Conservation (phyloP, 2,113 vertebrate genomes). For the Sorex araneus region DNA sequence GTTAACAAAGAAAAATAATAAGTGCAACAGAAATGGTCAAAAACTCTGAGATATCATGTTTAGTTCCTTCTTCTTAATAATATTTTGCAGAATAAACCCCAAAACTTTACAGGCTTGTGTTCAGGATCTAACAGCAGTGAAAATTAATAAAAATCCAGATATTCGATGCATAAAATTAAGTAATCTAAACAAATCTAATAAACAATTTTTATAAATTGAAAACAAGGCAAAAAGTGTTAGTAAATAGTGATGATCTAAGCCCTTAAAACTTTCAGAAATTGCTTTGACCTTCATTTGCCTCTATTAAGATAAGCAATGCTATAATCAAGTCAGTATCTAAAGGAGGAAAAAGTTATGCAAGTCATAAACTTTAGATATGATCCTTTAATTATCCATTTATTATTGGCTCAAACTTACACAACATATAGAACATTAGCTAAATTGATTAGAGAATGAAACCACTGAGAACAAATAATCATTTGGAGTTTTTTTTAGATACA, state of each 20-base stretch:
- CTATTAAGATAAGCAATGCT: constrained; percentile 29
- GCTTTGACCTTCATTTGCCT: constrained; percentile 25
- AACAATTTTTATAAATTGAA: constrained; percentile 22
- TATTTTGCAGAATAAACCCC: constrained; percentile 34
- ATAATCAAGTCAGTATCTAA: constrained; percentile 20
- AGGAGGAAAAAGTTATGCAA: not conserved
- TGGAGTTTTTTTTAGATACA: not conserved
- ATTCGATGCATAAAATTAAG: not conserved
- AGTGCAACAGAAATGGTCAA: not conserved
- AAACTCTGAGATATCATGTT: not conserved
- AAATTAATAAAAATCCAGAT: constrained; percentile 12
- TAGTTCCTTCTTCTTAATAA: not conserved
- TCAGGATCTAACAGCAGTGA: not conserved
- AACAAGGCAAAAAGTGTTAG: not conserved
- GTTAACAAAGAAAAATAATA: not conserved
- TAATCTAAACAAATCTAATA: not conserved
- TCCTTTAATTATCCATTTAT: constrained; percentile 59
- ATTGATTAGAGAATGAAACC: not conserved
- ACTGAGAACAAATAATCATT: not conserved
- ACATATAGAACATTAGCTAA: not conserved
- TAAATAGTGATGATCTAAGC: not conserved
- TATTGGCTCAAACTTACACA: not conserved
- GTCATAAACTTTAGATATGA: constrained; percentile 25
- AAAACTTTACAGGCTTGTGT: not conserved
- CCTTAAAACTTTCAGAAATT: constrained; percentile 52